phyloP scores from a whole-genome alignment of 2,113 vertebrate species.

The Oryzias woworae region DNA sequence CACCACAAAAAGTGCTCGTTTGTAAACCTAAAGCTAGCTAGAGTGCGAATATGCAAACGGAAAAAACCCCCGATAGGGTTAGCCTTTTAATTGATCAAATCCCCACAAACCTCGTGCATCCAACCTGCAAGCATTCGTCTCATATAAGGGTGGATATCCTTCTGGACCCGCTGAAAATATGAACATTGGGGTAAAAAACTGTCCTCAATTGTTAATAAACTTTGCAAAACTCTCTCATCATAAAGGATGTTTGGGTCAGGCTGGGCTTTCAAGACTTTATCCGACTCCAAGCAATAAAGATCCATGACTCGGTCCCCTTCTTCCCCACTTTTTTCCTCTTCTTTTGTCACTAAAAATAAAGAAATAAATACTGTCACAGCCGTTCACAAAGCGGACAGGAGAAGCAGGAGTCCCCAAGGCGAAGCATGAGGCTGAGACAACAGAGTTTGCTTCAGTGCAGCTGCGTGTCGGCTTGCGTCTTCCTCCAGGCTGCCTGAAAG shows the following conservation, averaged over 20 bases:
- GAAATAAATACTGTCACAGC: constrained; percentile 59
- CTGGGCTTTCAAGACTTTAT: constrained; percentile 83
- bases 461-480: constrained; percentile 53
- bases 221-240: constrained; percentile 90
- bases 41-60: constrained; percentile 4
- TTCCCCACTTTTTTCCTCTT: constrained; percentile 23
- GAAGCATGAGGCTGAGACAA: constrained; percentile 71
- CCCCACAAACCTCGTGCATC: constrained; percentile 93
- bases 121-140: constrained; percentile 92
- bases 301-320: constrained; percentile 80
- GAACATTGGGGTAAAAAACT: constrained; percentile 88
- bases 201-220: constrained; percentile 89
- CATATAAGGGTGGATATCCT: constrained; percentile 93
- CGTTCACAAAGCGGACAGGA: constrained; percentile 45
- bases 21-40: background rate
- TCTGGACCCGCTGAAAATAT: constrained; percentile 92
- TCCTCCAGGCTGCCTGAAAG: constrained; percentile 18
- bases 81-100: constrained; percentile 36
- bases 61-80: constrained; percentile 8
- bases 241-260: constrained; percentile 86
- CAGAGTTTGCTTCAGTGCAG: constrained; percentile 51
- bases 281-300: constrained; percentile 89
- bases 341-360: constrained; percentile 24
- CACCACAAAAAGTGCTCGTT: background rate
- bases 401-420: constrained; percentile 54